Conservation (phyloP, 2,113 vertebrate species). For the Menidia beryllina region DNA sequence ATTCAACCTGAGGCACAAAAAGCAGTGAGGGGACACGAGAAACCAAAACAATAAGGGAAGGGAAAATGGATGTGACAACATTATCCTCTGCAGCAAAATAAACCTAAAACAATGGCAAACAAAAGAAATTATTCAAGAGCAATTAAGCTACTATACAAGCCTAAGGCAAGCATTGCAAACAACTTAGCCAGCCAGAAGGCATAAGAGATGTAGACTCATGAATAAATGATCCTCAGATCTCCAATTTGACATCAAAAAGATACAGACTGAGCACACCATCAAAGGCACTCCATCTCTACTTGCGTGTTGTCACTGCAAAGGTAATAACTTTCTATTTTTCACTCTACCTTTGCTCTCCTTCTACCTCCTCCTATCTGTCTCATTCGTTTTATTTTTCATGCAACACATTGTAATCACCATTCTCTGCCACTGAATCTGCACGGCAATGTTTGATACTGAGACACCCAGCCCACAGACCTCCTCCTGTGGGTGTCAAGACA, state of each 20-base stretch:
- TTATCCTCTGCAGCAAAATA: slow-evolving; percentile 27
- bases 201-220: slow-evolving; percentile 58
- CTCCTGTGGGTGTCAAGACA: slow-evolving; percentile 62
- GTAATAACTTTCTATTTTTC: slow-evolving; percentile 55
- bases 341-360: not conserved
- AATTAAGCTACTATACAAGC: slow-evolving; percentile 43
- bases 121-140: slow-evolving; percentile 53
- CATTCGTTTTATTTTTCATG: slow-evolving; percentile 55
- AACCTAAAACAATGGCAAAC: slow-evolving; percentile 49
- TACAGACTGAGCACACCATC: slow-evolving; percentile 52
- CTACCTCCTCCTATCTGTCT: not conserved
- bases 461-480: slow-evolving; percentile 49
- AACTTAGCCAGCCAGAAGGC: slow-evolving; percentile 48
- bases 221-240: slow-evolving; percentile 67
- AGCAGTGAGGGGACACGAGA: slow-evolving; percentile 6
- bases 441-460: slow-evolving; percentile 47
- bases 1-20: not conserved
- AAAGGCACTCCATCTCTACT: slow-evolving; percentile 52
- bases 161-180: slow-evolving; percentile 63
- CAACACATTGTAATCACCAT: slow-evolving; percentile 71
- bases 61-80: slow-evolving; percentile 29
- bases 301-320: slow-evolving; percentile 50
- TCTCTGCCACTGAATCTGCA: slow-evolving; percentile 28
- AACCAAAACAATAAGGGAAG: not conserved
- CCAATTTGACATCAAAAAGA: slow-evolving; percentile 67